Evolutionary conservation across 2,113 vertebrate species (phyloP), one percentile per base, ranked within the genome.

Genomic region (Puma concolor): DNA sequence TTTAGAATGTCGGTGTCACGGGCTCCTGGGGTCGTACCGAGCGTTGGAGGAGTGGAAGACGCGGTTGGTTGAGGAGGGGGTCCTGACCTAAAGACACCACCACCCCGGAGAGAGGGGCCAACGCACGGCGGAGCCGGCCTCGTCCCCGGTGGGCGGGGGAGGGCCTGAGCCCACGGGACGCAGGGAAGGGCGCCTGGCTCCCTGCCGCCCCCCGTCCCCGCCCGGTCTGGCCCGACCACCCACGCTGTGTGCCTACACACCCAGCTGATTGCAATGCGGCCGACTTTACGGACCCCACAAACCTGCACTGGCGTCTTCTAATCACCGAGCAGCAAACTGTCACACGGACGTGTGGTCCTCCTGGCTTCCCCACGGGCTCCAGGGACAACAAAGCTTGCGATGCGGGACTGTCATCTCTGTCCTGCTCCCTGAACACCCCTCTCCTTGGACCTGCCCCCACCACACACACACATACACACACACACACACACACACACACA

Each of bases 371-470:
- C 71, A 0, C 2, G 36, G 21, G 71, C 71, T 41, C 36, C 21
- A 5, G 36, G 36, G 71, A 5, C 4, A 4, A 16, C 13, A 8
- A 36, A 50, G 23, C 15, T 12, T 1, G 8, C 11, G 16, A 33
- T 9, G 15, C 0, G 1, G n/a, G 7, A 0, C 41, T n/a, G 33
- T n/a, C 21, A 11, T 19, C 74, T 27, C 2, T 8, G 10, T 38
- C 33, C 57, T 66, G 25, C 21, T 15, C 86, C 52, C 41, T 9
- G 36, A 7, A 21, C 86, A 33, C 36, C 86, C 10, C 7, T 31
- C 6, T 3, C 16, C 86, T 54, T 13, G 85, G 21, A 41, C 36
- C 71, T 13, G 6, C 71, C 71, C 52, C 52, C 52, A 19, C 52
- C 52, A 29, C 25, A 50, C 23, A 7, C 66, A 2, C 9, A 4